Evolutionary conservation across 2,888 invertebrate species (phyloP).

Genomic region (Monopis laevigella): DNA sequence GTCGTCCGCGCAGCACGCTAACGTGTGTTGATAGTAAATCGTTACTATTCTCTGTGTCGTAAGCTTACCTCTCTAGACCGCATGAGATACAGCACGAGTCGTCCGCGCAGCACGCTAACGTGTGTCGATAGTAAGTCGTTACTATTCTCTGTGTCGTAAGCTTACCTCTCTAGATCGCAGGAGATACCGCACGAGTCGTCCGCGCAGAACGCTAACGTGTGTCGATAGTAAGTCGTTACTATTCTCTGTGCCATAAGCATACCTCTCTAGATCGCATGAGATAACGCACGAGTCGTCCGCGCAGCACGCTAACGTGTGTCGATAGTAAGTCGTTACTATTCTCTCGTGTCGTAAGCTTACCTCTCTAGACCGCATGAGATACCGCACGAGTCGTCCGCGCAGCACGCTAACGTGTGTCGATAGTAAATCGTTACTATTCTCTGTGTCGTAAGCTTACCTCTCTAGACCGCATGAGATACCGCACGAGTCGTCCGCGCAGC

Average conservation of each 20-base stretch:
- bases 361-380: background rate
- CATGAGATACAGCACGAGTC: no score
- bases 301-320: background rate
- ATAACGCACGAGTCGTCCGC: slow-evolving; percentile 71
- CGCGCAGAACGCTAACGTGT: no score
- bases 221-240: background rate
- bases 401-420: no score
- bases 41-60: background rate
- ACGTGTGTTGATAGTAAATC: background rate
- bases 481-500: slow-evolving; percentile 87
- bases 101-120: no score
- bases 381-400: no score
- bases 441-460: no score
- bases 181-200: background rate
- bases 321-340: background rate
- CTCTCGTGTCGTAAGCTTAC: background rate
- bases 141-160: background rate
- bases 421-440: no score
- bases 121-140: no score
- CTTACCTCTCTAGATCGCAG: background rate
- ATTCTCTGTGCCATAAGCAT: background rate
- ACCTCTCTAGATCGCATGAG: background rate
- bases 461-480: slow-evolving; percentile 93
- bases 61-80: background rate
- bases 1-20: slow-evolving; percentile 22